phyloP scores from a whole-genome alignment of 2,797 vertebrate species.

The Triplophysa bombifrons region DNA sequence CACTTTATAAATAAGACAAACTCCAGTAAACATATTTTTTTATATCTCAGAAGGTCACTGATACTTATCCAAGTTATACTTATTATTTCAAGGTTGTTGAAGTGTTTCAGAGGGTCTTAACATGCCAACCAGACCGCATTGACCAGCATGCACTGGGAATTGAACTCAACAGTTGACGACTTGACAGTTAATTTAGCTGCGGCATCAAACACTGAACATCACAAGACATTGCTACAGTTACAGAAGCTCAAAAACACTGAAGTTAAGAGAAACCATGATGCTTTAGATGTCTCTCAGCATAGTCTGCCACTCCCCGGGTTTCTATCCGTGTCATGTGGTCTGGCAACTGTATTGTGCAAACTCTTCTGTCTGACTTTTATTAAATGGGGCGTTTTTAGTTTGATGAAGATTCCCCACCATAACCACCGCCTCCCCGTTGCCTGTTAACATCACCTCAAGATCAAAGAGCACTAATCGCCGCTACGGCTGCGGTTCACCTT shows the following conservation, averaged over 20 bases:
- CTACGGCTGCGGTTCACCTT: slow-evolving; percentile 55
- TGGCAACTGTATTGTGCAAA: slow-evolving; percentile 48
- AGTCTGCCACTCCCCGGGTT: slow-evolving; percentile 39
- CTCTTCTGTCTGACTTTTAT: slow-evolving; percentile 48
- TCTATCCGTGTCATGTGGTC: slow-evolving; percentile 58
- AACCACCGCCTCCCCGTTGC: slow-evolving; percentile 31
- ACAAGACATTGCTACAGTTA: slow-evolving; percentile 5
- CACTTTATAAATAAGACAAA: too few relatives aligned
- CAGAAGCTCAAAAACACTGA: slow-evolving; percentile 7
- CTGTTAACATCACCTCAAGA: slow-evolving; percentile 67
- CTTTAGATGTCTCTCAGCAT: slow-evolving; percentile 32
- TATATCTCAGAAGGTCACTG: slow-evolving; percentile 25
- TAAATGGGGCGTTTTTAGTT: slow-evolving; percentile 59
- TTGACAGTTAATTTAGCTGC: slow-evolving; percentile 41
- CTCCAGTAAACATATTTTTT: too few relatives aligned
- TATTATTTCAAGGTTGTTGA: slow-evolving; percentile 27
- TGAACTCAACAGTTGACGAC: slow-evolving; percentile 34
- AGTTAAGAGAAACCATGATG: slow-evolving; percentile 34
- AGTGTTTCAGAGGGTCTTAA: slow-evolving; percentile 6
- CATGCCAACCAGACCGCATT: slow-evolving; percentile 14
- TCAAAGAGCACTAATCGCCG: slow-evolving; percentile 68
- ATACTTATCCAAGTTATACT: not conserved
- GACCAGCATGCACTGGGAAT: slow-evolving; percentile 13
- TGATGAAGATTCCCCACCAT: slow-evolving; percentile 56
- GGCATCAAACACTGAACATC: slow-evolving; percentile 22